These are phyloP conservation scores for Agonopterix arenella DNA, from an alignment of 2,888 invertebrate species.

Conservation along the genomic window DNA sequence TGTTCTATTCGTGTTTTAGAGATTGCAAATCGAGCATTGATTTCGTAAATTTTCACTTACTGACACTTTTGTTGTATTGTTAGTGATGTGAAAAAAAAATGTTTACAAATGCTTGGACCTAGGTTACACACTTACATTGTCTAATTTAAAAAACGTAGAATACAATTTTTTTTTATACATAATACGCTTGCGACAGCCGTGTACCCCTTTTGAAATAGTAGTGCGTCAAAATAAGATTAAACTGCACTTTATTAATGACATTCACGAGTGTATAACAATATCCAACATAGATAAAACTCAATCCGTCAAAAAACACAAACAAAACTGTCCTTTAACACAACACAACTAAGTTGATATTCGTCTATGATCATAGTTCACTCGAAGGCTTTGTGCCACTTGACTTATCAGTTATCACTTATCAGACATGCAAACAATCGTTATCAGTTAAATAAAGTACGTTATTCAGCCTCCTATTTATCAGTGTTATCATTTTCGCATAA, in stretches of 20 bases:
- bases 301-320: background rate
- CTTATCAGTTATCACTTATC: slow-evolving; percentile 25
- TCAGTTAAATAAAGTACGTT: slow-evolving; percentile 24
- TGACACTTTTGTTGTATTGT: too few relatives aligned
- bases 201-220: background rate
- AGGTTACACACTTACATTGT: too few relatives aligned
- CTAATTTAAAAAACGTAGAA: too few relatives aligned
- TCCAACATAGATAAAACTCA: background rate
- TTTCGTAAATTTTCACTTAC: too few relatives aligned
- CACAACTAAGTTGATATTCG: background rate
- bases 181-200: too few relatives aligned
- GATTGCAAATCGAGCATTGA: too few relatives aligned
- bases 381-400: background rate
- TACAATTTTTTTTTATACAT: too few relatives aligned
- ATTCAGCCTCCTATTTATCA: slow-evolving; percentile 26
- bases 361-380: background rate
- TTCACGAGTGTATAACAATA: background rate
- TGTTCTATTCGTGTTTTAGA: too few relatives aligned
- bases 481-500: slow-evolving; percentile 5
- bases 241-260: slow-evolving; percentile 2
- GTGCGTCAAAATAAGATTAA: slow-evolving; percentile 1
- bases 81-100: too few relatives aligned
- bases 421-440: slow-evolving; percentile 36
- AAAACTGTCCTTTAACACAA: background rate
- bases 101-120: too few relatives aligned